These are phyloP conservation scores for Griposia aprilina DNA, from an alignment of 2,888 invertebrate species.

Conservation along the genomic window DNA sequence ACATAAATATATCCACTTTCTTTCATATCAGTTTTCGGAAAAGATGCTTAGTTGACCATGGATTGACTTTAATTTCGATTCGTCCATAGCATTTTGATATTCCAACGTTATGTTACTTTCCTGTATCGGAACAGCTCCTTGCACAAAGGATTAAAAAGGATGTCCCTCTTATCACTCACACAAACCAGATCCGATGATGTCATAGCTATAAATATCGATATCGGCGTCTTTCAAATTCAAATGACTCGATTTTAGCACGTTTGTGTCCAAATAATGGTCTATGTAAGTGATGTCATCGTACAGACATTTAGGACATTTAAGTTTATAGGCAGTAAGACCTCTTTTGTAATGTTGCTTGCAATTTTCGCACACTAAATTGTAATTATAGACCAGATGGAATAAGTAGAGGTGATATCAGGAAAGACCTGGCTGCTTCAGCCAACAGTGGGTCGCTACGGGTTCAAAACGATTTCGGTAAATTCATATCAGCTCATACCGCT, in stretches of 20 bases:
- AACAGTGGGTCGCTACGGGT: neutral
- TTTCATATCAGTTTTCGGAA: neutral
- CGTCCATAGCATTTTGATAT: neutral
- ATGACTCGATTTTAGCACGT: slow-evolving; percentile 49
- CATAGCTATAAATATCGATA: slow-evolving; percentile 35
- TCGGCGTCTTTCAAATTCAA: slow-evolving; percentile 52
- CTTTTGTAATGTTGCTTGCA: neutral
- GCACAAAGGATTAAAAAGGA: slow-evolving; percentile 26
- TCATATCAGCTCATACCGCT: neutral
- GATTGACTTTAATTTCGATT: neutral
- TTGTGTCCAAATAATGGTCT: slow-evolving; percentile 44
- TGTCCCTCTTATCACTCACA: slow-evolving; percentile 12
- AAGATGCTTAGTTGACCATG: neutral
- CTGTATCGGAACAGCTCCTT: neutral
- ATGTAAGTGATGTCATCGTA: slow-evolving; percentile 43
- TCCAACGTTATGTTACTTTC: neutral
- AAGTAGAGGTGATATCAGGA: neutral
- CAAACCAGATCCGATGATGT: slow-evolving; percentile 48
- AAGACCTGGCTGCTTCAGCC: neutral
- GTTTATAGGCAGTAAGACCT: slow-evolving; percentile 7
- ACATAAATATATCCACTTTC: neutral
- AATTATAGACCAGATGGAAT: neutral
- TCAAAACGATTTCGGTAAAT: neutral
- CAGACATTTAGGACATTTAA: slow-evolving; percentile 36
- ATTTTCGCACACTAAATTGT: neutral